Evolutionary conservation across 1,140 invertebrate species (phyloP).

Genomic region (Nasonia longicornis): DNA sequence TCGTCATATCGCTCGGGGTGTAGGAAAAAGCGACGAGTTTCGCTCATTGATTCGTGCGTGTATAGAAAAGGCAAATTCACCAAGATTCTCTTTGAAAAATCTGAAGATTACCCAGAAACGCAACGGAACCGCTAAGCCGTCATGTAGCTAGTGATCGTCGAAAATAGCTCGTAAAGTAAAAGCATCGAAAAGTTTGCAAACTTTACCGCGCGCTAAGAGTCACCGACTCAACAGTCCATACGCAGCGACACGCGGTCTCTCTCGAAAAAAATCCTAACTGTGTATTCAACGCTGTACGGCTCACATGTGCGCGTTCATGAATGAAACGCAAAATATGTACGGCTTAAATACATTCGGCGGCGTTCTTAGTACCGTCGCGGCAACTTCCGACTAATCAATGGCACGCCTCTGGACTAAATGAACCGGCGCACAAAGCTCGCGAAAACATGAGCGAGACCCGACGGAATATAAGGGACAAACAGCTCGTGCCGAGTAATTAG

Average conservation of each 20-base stretch:
- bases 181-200: too few species aligned
- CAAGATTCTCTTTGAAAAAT: too few species aligned
- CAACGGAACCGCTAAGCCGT: too few species aligned
- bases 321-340: constrained; percentile 15
- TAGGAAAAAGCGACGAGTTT: too few species aligned
- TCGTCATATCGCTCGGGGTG: too few species aligned
- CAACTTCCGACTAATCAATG: background rate
- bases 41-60: too few species aligned
- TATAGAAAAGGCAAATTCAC: too few species aligned
- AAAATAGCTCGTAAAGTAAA: too few species aligned
- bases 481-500: constrained; percentile 52
- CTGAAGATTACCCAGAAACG: too few species aligned
- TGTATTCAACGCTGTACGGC: background rate
- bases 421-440: background rate
- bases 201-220: background rate
- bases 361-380: background rate
- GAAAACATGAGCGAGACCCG: background rate
- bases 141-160: too few species aligned
- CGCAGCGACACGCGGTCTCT: background rate
- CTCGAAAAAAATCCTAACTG: constrained; percentile 37
- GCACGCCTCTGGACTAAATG: background rate
- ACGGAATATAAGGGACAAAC: background rate
- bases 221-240: background rate
- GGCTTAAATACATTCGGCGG: background rate
- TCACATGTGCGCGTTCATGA: constrained; percentile 37